Percentiles rank a stretch among this genome's conserved stretches.
Evolutionary conservation across 2,888 invertebrate genomes (phyloP).

Genomic region (Drosophila pseudotalamancana): DNA sequence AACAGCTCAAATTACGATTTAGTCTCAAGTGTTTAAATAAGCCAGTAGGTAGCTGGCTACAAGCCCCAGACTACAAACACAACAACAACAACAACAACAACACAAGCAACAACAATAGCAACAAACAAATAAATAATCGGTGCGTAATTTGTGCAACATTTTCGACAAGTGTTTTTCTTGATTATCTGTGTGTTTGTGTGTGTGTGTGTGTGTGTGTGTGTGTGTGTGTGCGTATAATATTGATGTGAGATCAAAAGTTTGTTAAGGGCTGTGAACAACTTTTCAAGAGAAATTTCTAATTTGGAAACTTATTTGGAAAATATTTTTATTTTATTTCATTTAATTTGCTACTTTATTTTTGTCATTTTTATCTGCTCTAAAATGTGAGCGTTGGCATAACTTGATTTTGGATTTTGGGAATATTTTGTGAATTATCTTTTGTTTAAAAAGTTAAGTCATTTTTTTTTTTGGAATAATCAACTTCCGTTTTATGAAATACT

Average conservation of each 20-base stretch:
- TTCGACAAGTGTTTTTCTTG: constrained; percentile 27
- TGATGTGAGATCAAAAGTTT: neutral
- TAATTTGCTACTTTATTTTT: neutral
- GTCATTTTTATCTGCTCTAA: too few species aligned
- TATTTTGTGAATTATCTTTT: too few species aligned
- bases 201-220: neutral
- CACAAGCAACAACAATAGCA: constrained; percentile 17
- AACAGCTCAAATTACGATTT: constrained; percentile 80
- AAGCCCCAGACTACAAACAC: constrained; percentile 48
- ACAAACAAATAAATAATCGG: constrained; percentile 71
- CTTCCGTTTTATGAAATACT: too few species aligned
- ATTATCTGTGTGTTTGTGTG: constrained; percentile 27
- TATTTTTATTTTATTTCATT: too few species aligned
- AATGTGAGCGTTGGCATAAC: too few species aligned
- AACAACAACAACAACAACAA: constrained; percentile 38
- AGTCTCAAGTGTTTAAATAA: constrained; percentile 71
- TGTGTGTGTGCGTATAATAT: neutral
- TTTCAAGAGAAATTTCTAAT: too few species aligned
- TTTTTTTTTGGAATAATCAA: too few species aligned
- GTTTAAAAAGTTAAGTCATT: too few species aligned
- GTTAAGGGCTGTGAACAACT: neutral
- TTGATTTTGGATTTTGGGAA: too few species aligned
- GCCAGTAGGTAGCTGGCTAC: constrained; percentile 46
- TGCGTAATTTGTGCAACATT: constrained; percentile 66
- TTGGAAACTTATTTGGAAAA: too few species aligned